Base-by-base conservation (phyloP, 2,797 vertebrate species). In the Distichodus sexfasciatus region DNA sequence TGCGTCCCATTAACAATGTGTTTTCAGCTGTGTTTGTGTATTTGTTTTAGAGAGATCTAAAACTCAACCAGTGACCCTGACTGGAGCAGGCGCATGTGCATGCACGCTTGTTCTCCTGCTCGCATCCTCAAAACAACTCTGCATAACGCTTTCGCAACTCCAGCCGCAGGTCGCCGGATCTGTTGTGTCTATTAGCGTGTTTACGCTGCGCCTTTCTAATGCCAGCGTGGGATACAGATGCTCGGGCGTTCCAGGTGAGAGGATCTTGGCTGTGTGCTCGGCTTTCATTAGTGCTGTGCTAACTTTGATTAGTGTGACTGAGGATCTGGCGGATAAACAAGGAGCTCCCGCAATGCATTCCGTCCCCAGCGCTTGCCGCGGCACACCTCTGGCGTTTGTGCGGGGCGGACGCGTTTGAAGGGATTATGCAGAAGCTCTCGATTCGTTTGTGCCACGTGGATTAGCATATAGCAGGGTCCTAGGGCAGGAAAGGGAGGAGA, bases 271-370 rank as follows among this genome's bases (percentile, higher is more conserved):
- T 51, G 7, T 33, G 12, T 46, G 19, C 19, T 60, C 31, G 11
- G n/a, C 28, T 41, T 51, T 36, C 38, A 51, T 67, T 61, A 47
- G 66, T 23, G 2, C 38, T 35, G 36, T 50, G 41, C 48, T 77
- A 61, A 54, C 70, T 71, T 55, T 73, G 72, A 78, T 80, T 77
- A 81, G 66, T 60, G 21, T 50, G 67, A 70, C 74, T 66, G 70
- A 62, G 51, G 64, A 70, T 47, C 62, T 71, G 74, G 41, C 75
- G 66, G 74, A 66, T 40, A n/a, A 61, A 79, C 71, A 59, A 57
- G 53, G 57, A 74, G 9, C 21, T 17, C 51, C 66, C 17, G 46
- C 40, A 67, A n/a, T 54, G 62, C 36, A 31, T 24, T 9, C 35
- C 43, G 59, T 65, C 60, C 44, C 69, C 51, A 29, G 66, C 63